Percentiles rank a stretch among this genome's conserved stretches.
Evolutionary conservation across 1,140 invertebrate species (phyloP).

Genomic region (Paramacrobiotus metropolitanus): DNA sequence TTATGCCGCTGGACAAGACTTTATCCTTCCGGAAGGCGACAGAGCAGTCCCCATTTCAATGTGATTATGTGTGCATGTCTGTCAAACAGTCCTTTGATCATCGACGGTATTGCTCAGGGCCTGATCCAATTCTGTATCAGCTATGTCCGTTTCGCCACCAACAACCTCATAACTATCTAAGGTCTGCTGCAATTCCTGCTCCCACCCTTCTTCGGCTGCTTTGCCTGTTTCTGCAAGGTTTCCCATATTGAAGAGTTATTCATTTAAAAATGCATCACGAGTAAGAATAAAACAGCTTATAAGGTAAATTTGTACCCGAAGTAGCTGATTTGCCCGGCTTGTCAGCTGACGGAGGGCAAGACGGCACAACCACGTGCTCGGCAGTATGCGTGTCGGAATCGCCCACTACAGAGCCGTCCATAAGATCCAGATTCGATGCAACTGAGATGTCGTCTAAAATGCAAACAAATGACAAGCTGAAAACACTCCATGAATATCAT

Average conservation of each 20-base stretch:
- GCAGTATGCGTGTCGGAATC: not conserved
- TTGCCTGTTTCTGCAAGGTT: too few species aligned
- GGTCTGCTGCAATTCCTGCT: not conserved
- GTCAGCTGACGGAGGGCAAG: not conserved
- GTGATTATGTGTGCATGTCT: too few species aligned
- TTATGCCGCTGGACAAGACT: too few species aligned
- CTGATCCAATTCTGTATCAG: not conserved
- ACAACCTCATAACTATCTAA: not conserved
- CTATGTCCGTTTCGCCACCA: not conserved
- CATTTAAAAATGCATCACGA: not conserved
- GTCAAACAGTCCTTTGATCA: not conserved
- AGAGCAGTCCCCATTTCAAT: too few species aligned
- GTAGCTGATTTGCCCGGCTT: too few species aligned
- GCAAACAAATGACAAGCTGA: not conserved
- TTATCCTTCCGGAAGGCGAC: too few species aligned
- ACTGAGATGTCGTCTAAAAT: slow-evolving; percentile 1
- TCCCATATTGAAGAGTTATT: not conserved
- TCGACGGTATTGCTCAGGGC: too few species aligned
- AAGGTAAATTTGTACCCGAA: too few species aligned
- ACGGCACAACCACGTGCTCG: not conserved
- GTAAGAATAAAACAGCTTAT: too few species aligned
- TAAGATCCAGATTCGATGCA: not conserved
- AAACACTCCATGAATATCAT: not conserved
- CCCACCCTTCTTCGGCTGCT: not conserved
- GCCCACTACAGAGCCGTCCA: slow-evolving; percentile 2